phyloP scores from a whole-genome alignment of 2,113 vertebrate genomes.

The Ondatra zibethicus region DNA sequence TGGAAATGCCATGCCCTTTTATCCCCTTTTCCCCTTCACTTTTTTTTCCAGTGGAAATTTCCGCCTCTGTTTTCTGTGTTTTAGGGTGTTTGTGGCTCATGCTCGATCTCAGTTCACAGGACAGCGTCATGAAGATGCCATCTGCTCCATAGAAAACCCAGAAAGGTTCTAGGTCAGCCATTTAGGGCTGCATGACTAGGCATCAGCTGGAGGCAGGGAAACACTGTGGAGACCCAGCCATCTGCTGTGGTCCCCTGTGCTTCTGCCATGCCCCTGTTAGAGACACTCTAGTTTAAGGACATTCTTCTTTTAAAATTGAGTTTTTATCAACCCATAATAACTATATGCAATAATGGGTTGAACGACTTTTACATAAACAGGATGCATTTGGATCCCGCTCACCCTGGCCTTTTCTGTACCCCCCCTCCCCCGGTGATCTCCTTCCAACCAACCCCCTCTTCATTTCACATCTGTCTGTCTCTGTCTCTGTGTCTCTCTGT shows the following conservation, averaged over 20 bases:
- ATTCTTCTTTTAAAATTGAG: not conserved
- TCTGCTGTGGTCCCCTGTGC: not conserved
- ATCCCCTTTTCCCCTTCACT: not conserved
- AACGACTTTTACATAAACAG: not conserved
- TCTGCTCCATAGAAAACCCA: not conserved
- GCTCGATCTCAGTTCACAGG: not conserved
- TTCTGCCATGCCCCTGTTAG: not conserved
- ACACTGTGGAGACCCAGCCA: not conserved
- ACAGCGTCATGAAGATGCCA: not conserved
- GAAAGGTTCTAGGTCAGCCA: not conserved
- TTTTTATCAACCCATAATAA: not conserved
- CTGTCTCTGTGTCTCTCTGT: too few relatives aligned
- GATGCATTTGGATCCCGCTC: not conserved
- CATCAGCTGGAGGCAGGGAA: not conserved
- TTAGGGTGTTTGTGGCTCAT: not conserved
- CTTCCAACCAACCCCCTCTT: not conserved
- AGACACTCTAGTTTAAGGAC: not conserved
- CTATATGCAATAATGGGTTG: not conserved
- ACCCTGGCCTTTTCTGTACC: not conserved
- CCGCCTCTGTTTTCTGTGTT: not conserved
- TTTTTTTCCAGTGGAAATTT: not conserved
- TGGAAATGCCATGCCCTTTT: not conserved
- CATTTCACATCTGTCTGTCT: not conserved
- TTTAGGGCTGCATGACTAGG: not conserved
- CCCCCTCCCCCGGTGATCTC: not conserved